Evolutionary conservation across 2,797 vertebrate genomes (phyloP).

Genomic region (Acropternis orthonyx): DNA sequence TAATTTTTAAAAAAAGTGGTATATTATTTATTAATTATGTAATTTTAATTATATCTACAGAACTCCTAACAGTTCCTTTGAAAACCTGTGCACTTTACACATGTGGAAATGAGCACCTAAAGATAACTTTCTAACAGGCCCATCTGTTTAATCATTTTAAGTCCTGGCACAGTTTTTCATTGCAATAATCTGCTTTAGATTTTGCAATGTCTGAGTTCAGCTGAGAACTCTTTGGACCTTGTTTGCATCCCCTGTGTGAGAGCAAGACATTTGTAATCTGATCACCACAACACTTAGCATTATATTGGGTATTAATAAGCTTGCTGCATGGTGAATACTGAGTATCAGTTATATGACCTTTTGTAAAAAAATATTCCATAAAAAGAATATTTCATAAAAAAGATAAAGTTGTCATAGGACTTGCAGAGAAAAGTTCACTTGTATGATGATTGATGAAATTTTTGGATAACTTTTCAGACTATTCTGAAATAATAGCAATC

Average conservation of each 20-base stretch:
- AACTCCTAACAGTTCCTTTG: not conserved
- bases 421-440: not conserved
- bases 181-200: not conserved
- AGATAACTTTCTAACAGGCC: not conserved
- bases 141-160: not conserved
- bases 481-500: not conserved
- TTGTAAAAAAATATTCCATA: constrained; percentile 13
- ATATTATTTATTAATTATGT: constrained; percentile 17
- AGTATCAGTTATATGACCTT: not conserved
- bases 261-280: not conserved
- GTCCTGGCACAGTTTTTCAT: not conserved
- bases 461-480: not conserved
- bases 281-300: not conserved
- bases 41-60: constrained; percentile 4
- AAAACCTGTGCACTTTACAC: not conserved
- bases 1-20: constrained; percentile 3
- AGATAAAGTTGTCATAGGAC: not conserved
- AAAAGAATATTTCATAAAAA: constrained; percentile 9
- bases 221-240: not conserved
- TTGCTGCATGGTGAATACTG: not conserved
- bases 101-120: not conserved
- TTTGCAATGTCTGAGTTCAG: not conserved
- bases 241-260: not conserved
- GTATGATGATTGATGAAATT: not conserved
- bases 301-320: not conserved